Conservation (phyloP, 1,140 invertebrate species). For the Ectropis grisescens region DNA sequence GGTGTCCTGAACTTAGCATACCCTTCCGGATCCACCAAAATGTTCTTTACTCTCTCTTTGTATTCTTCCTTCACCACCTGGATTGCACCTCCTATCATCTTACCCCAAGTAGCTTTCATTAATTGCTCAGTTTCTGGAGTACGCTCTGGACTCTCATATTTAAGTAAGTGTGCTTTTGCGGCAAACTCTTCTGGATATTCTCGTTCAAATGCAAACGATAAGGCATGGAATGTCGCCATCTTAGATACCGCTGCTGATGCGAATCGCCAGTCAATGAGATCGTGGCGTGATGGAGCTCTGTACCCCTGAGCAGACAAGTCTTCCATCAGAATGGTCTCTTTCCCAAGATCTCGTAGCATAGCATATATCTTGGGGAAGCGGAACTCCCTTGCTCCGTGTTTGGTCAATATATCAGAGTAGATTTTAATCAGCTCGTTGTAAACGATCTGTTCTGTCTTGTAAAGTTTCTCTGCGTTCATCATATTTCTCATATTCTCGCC, state of each 20-base stretch:
- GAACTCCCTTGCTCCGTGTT: slow-evolving; percentile 17
- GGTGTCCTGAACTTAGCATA: slow-evolving; percentile 13
- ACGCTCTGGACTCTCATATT: slow-evolving; percentile 4
- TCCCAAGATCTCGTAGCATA: slow-evolving; percentile 4
- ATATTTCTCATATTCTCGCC: slow-evolving; percentile 13
- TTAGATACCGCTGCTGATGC: slow-evolving; percentile 19
- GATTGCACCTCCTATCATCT: slow-evolving; percentile 6
- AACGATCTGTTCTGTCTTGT: slow-evolving; percentile 26
- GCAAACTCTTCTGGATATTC: slow-evolving; percentile 31
- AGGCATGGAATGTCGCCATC: slow-evolving; percentile 36
- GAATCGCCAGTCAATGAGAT: slow-evolving; percentile 30
- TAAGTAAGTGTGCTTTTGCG: slow-evolving; percentile 11
- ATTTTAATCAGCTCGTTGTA: slow-evolving; percentile 27
- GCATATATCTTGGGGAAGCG: slow-evolving; percentile 35
- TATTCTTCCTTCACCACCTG: slow-evolving; percentile 15
- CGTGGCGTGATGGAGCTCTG: slow-evolving; percentile 18
- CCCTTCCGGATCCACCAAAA: slow-evolving; percentile 5
- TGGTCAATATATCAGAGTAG: slow-evolving; percentile 26
- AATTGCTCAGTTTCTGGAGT: neutral
- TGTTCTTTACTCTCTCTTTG: slow-evolving; percentile 12
- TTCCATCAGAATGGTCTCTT: slow-evolving; percentile 35
- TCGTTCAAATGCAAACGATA: slow-evolving; percentile 33
- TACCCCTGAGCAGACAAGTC: slow-evolving; percentile 30
- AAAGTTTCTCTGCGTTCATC: slow-evolving; percentile 25
- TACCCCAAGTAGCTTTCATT: slow-evolving; percentile 3